Evolutionary conservation across 2,113 vertebrate species (phyloP), one percentile per base, ranked within the genome.

Genomic region (Poicephalus meyeri): DNA sequence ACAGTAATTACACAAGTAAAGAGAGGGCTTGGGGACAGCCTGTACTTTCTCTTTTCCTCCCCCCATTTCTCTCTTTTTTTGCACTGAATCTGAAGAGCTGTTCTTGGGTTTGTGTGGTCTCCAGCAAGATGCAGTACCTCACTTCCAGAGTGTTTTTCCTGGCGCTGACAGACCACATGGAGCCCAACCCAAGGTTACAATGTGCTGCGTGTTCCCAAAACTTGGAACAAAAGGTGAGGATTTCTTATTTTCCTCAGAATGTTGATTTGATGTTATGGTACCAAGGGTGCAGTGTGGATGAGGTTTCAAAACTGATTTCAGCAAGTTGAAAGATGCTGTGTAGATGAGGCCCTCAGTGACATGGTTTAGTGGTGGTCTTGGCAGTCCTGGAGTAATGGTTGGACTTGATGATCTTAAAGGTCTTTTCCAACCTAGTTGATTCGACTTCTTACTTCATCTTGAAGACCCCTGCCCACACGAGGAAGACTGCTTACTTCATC

Each of bases 191-290:
- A 83, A 55, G 25, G 61, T 39, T 91, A 42, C 17, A 91, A 49
- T 0, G 0, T 70, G 71, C 83, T 76, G 37, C 46, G 9, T 24
- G n/a, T 74, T 86, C 81, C 68, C n/a, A 60, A 93, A 85, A 78
- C 39, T 58, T 85, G 76, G 60, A 91, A 58, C 83, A 92, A 88
- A 94, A 93, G 68, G 64, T 74, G 50, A 93, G 33, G 39, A 73
- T 80, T 80, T 65, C 64, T 90, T 82, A 29, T 86, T 91, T 91
- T 82, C 24, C 50, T 77, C 0, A 0, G 73, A 66, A 89, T 89
- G 80, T 33, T 70, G 70, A 39, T 80, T 53, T 88, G 66, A 25
- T 31, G 24, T 52, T 87, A 44, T 71, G 20, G 47, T 58, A 47
- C 80, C 44, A 56, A 88, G 46, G 24, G 46, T 86, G 49, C 26